phyloP scores from a whole-genome alignment of 2,888 invertebrate genomes.

The Oxycera nigricornis region DNA sequence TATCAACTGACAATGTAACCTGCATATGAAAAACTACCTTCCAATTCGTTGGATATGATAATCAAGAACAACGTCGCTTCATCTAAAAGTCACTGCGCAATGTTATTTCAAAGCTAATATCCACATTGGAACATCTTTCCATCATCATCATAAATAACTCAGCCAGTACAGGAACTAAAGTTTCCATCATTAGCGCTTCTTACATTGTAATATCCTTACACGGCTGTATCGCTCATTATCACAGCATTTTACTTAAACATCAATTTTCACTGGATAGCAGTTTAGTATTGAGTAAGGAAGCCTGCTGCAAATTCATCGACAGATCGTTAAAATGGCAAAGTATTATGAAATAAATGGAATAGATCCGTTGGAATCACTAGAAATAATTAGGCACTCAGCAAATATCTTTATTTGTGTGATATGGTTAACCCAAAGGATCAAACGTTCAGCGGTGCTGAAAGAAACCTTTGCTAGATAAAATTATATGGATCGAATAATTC shows the following conservation, averaged over 20 bases:
- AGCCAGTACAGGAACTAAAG: neutral
- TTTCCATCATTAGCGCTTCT: neutral
- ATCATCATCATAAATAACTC: too few species aligned
- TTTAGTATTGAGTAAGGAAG: neutral
- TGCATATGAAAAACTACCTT: too few species aligned
- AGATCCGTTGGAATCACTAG: neutral
- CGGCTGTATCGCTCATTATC: neutral
- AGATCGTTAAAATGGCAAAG: neutral
- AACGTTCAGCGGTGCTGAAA: too few species aligned
- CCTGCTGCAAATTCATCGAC: neutral
- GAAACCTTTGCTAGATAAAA: too few species aligned
- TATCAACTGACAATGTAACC: too few species aligned
- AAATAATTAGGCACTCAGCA: neutral
- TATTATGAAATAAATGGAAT: neutral
- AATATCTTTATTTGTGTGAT: neutral
- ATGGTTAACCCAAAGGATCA: too few species aligned
- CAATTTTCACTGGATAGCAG: neutral
- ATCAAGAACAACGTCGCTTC: too few species aligned
- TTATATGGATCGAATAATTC: too few species aligned
- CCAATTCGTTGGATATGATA: too few species aligned
- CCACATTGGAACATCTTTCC: too few species aligned
- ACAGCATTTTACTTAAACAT: constrained; percentile 4
- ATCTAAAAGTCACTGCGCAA: too few species aligned
- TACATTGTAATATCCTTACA: neutral
- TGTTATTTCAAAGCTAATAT: too few species aligned